Evolutionary conservation across 2,888 invertebrate genomes (phyloP).

Genomic region (Sesamia inferens): DNA sequence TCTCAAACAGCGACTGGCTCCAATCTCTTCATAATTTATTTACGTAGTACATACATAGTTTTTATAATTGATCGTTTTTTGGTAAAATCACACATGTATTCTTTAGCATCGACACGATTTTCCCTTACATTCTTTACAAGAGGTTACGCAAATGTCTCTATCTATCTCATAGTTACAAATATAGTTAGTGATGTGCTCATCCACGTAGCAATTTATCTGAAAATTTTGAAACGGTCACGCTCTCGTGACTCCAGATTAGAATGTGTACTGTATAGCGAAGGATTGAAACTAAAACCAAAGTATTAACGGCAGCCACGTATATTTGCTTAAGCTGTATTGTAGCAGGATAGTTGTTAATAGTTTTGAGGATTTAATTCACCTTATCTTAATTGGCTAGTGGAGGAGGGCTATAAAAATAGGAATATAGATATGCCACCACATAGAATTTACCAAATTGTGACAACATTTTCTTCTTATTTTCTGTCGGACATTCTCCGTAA

Average conservation of each 20-base stretch:
- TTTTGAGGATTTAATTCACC: neutral
- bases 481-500: too few relatives aligned
- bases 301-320: neutral
- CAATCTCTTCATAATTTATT: conserved; percentile 51
- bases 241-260: conserved; percentile 41
- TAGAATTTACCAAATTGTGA: neutral
- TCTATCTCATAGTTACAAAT: conserved; percentile 41
- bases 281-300: conserved; percentile 29
- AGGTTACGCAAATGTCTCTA: conserved; percentile 18
- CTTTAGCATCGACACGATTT: conserved; percentile 39
- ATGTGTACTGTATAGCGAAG: conserved; percentile 37
- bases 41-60: conserved; percentile 18
- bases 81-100: conserved; percentile 22
- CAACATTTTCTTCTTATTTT: too few relatives aligned
- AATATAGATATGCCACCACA: too few relatives aligned
- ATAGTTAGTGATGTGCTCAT: conserved; percentile 33
- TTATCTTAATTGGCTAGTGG: neutral
- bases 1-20: conserved; percentile 42
- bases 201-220: conserved; percentile 36
- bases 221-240: conserved; percentile 51
- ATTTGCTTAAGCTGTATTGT: too few relatives aligned
- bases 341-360: too few relatives aligned
- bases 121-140: conserved; percentile 26
- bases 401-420: neutral
- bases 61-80: conserved; percentile 34